These are phyloP conservation scores for Scaptomyza caliginosa DNA, from an alignment of 2,888 invertebrate species.

Conservation along the genomic window DNA sequence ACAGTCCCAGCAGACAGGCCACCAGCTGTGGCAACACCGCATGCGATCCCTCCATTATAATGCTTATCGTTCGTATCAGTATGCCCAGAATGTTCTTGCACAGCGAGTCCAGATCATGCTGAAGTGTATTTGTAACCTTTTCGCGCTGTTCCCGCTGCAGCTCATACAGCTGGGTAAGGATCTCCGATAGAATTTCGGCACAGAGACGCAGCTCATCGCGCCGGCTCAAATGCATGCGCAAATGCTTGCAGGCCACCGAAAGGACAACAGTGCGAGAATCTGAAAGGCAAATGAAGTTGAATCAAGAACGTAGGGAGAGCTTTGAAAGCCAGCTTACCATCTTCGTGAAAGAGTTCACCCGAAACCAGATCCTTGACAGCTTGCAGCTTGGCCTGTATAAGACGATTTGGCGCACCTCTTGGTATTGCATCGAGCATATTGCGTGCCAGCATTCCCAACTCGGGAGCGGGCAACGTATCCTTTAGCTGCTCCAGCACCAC, in stretches of 20 bases:
- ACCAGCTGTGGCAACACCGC: slow-evolving; percentile 90
- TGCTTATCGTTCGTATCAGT: slow-evolving; percentile 92
- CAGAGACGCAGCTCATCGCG: slow-evolving; percentile 93
- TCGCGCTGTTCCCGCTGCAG: slow-evolving; percentile 85
- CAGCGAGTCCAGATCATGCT: slow-evolving; percentile 92
- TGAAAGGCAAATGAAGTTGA: slow-evolving; percentile 72
- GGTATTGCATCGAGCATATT: slow-evolving; percentile 91
- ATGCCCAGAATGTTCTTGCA: slow-evolving; percentile 92
- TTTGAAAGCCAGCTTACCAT: slow-evolving; percentile 84
- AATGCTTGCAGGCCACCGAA: slow-evolving; percentile 92
- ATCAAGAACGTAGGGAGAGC: neutral
- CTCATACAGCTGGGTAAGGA: slow-evolving; percentile 87
- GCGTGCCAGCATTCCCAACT: slow-evolving; percentile 91
- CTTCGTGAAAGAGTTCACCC: slow-evolving; percentile 89
- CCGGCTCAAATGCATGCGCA: slow-evolving; percentile 91
- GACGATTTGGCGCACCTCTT: slow-evolving; percentile 85
- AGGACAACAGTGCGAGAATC: slow-evolving; percentile 94
- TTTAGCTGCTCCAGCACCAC: slow-evolving; percentile 93
- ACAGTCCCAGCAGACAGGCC: slow-evolving; percentile 92
- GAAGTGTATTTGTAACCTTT: slow-evolving; percentile 85
- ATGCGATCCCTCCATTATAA: slow-evolving; percentile 91
- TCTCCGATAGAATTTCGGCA: slow-evolving; percentile 94
- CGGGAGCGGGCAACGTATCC: slow-evolving; percentile 89
- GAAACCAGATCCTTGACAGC: slow-evolving; percentile 92
- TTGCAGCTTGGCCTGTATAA: slow-evolving; percentile 92